Evolutionary conservation across 2,797 vertebrate species (phyloP).

Genomic region (Antrozous pallidus): DNA sequence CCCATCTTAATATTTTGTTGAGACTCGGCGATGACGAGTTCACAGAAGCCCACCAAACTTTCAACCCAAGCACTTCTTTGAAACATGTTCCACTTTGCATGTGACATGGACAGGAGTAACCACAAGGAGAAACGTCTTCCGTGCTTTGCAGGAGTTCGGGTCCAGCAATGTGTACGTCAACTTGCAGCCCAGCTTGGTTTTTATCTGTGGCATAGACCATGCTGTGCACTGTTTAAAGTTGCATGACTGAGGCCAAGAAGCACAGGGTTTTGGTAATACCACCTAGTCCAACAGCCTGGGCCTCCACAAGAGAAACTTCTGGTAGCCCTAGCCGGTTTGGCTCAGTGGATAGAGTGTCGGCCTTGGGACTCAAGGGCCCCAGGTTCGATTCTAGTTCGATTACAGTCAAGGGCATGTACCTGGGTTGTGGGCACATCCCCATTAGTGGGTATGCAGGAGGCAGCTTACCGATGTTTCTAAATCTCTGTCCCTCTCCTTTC

Average conservation of each 20-base stretch:
- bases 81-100: constrained; percentile 6
- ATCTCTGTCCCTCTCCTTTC: no score
- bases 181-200: not conserved
- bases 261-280: not conserved
- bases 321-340: no score
- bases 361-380: no score
- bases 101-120: not conserved
- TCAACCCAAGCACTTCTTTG: not conserved
- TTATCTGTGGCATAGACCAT: not conserved
- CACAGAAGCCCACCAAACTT: constrained; percentile 28
- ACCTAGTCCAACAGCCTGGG: not conserved
- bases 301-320: not conserved
- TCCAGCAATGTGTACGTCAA: not conserved
- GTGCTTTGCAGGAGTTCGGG: not conserved
- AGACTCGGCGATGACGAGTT: constrained; percentile 37
- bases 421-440: no score
- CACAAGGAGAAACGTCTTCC: not conserved
- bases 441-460: no score
- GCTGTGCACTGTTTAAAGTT: not conserved
- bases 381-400: no score
- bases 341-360: no score
- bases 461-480: no score
- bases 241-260: not conserved
- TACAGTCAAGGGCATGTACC: no score
- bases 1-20: constrained; percentile 49